Base-by-base conservation (phyloP, 2,113 vertebrate species). In the Pavo muticus region DNA sequence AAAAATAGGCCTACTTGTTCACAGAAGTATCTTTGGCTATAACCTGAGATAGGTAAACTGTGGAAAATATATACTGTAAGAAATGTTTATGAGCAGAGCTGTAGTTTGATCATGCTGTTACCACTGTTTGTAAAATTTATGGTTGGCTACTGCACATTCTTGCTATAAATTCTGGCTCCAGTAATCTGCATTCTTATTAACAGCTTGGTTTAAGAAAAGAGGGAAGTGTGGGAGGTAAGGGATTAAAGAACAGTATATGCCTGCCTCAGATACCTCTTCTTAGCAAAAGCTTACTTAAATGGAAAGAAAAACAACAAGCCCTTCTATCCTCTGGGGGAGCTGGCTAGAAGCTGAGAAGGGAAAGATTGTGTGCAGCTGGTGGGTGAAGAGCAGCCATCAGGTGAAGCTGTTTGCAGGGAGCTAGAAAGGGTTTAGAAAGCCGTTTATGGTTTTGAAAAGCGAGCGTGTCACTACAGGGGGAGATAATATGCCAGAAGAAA, bases 181-280 rank as follows among this genome's bases (percentile, higher is more conserved):
- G 85, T 87, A 89, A 95, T 96, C 94, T 95, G 72, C 88, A 95
- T 91, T 95, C 95, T 97, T 97, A 95, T 92, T 95, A 97, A 80
- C 81, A 92, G 88, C 80, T 95, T 87, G 56, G 77, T 84, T 94
- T 95, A 83, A 87, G 77, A 91, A 92, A 94, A 91, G 80, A 86
- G 52, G 82, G 42, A 74, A 48, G 54, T 88, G 95, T 96, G 77
- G 92, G 92, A 89, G 83, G 90, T 87, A 91, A 87, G 89, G 94
- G 93, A 95, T 96, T 97, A 92, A 91, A 91, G 65, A 94, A 79
- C 25, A 67, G 84, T 93, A 57, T 81, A 88, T 91, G 82, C 77
- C 78, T 78, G 77, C 78, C 67, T 93, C 67, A 94, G 93, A 95
- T 92, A 94, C 68, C 75, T 90, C 84, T 89, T 94, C 90, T 95